These are phyloP conservation scores for Lasioglossum zephyrum DNA, from an alignment of 2,888 invertebrate genomes.

Conservation along the genomic window DNA sequence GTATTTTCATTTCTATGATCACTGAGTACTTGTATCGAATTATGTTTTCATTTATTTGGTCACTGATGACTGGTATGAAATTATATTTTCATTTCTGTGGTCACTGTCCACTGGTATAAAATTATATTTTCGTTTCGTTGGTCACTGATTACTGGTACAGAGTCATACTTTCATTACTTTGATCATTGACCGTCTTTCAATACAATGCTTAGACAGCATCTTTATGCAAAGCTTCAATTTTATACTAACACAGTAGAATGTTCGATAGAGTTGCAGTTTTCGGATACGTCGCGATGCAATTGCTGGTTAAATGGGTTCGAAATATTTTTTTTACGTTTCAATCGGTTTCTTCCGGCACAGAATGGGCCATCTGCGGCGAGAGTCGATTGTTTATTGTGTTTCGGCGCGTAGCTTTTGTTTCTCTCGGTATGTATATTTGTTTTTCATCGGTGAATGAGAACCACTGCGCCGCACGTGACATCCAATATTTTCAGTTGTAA, in stretches of 20 bases:
- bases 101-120: too few species aligned
- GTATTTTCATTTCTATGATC: too few species aligned
- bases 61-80: too few species aligned
- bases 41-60: too few species aligned
- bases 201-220: too few species aligned
- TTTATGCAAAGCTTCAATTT: too few species aligned
- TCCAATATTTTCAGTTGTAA: constrained; percentile 10
- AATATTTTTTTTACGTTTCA: neutral
- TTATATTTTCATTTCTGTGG: too few species aligned
- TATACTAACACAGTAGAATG: neutral
- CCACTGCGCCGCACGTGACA: neutral
- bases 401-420: neutral
- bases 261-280: neutral
- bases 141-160: too few species aligned
- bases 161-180: too few species aligned
- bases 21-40: too few species aligned
- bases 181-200: neutral
- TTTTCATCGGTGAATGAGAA: constrained; percentile 7
- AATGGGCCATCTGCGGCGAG: neutral
- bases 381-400: constrained; percentile 2
- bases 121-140: too few species aligned
- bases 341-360: neutral
- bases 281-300: neutral
- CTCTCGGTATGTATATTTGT: neutral
- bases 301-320: neutral